phyloP scores from a whole-genome alignment of 2,888 invertebrate species.

The Falcaria lacertinaria region DNA sequence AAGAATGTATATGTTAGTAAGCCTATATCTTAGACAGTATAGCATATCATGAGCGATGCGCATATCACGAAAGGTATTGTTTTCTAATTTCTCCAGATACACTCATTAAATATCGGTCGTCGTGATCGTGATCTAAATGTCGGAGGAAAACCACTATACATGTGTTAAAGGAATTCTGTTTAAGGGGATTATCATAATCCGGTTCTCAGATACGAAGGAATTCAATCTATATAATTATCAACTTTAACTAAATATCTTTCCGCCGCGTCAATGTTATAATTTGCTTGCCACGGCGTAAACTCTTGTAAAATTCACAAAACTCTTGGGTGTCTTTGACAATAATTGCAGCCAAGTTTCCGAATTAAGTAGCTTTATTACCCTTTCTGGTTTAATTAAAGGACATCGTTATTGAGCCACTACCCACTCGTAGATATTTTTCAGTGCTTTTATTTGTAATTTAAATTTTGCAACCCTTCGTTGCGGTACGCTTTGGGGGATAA shows the following conservation, averaged over 20 bases:
- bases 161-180: too few species aligned
- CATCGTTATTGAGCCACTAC: constrained; percentile 76
- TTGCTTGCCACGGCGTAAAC: constrained; percentile 26
- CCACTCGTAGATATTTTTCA: constrained; percentile 77
- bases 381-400: constrained; percentile 76
- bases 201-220: too few species aligned
- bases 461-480: constrained; percentile 75
- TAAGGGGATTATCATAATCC: too few species aligned
- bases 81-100: too few species aligned
- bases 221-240: constrained; percentile 4
- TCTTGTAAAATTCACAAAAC: constrained; percentile 34
- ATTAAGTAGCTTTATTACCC: constrained; percentile 75
- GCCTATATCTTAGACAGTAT: too few species aligned
- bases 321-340: constrained; percentile 35
- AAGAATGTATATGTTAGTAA: too few species aligned
- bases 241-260: constrained; percentile 8
- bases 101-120: too few species aligned
- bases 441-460: constrained; percentile 80
- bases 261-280: constrained; percentile 21
- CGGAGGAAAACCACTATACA: too few species aligned
- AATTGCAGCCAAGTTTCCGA: constrained; percentile 56
- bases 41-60: too few species aligned
- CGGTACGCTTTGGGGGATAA: constrained; percentile 72
- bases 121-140: too few species aligned
- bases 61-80: too few species aligned